Percentiles rank a stretch among this genome's conserved stretches.
Evolutionary conservation across 2,113 vertebrate species (phyloP).

Genomic region (Stegostoma tigrinum): DNA sequence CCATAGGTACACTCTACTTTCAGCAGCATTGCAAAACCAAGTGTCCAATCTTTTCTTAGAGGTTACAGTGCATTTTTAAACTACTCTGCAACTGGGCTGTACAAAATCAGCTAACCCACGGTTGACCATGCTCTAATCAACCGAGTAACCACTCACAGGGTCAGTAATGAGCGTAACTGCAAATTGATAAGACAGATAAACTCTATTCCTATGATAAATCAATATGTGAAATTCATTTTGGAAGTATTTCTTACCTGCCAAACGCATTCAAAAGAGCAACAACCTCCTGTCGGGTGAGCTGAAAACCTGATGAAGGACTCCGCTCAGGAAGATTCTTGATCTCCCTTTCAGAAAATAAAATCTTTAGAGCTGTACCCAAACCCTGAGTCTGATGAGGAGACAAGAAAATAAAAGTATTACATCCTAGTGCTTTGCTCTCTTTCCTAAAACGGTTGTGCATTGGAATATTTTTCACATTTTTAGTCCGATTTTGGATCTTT

Average conservation of each 20-base stretch:
- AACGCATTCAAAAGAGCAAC: slow-evolving; percentile 89
- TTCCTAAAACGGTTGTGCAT: background rate
- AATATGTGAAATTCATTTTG: background rate
- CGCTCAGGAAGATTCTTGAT: slow-evolving; percentile 86
- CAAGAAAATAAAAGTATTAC: background rate
- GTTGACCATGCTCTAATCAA: background rate
- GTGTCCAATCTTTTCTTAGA: background rate
- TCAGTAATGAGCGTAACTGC: too few species aligned
- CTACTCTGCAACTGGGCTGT: background rate
- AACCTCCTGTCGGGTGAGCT: slow-evolving; percentile 88
- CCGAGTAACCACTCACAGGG: background rate
- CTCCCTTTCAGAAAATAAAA: slow-evolving; percentile 92
- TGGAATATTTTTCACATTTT: background rate
- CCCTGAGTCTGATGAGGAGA: slow-evolving; percentile 73
- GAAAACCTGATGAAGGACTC: slow-evolving; percentile 85
- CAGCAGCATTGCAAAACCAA: background rate
- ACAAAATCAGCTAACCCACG: background rate
- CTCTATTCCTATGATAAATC: background rate
- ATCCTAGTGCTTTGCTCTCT: background rate
- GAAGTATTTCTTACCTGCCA: slow-evolving; percentile 62
- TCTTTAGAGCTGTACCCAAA: slow-evolving; percentile 88
- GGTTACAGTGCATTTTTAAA: background rate
- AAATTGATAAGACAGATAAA: background rate
- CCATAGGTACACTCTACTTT: background rate
- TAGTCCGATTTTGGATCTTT: background rate